These are phyloP conservation scores for Pholis gunnellus DNA, from an alignment of 2,113 vertebrate genomes.

Conservation along the genomic window DNA sequence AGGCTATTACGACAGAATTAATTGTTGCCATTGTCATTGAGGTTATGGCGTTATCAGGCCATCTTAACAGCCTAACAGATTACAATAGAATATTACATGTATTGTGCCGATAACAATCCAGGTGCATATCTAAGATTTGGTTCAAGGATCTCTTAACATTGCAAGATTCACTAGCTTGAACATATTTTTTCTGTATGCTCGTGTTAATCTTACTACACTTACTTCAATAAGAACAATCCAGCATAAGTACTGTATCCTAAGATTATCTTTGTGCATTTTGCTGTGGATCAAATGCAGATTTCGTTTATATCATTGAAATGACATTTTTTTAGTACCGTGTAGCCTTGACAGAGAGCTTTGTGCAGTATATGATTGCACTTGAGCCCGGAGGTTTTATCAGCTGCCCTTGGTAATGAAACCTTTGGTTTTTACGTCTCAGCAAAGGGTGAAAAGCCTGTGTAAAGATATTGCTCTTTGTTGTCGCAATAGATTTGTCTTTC, in stretches of 20 bases:
- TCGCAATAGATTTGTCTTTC: constrained; percentile 54
- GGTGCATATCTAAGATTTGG: neutral
- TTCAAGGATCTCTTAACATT: neutral
- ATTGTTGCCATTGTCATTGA: neutral
- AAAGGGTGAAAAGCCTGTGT: constrained; percentile 53
- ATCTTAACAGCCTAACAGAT: neutral
- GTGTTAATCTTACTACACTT: neutral
- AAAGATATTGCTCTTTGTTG: constrained; percentile 59
- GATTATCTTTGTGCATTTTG: neutral
- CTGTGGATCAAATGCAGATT: neutral
- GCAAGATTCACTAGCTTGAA: neutral
- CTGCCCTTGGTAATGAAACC: constrained; percentile 58
- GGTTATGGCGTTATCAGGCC: neutral
- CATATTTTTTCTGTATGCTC: neutral
- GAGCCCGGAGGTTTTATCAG: constrained; percentile 62
- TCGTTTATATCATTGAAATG: neutral
- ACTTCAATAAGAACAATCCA: neutral
- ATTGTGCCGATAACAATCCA: neutral
- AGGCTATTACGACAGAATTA: neutral
- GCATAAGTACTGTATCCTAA: neutral
- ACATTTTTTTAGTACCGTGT: neutral
- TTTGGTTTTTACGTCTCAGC: constrained; percentile 39
- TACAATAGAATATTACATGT: neutral
- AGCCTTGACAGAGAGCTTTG: constrained; percentile 28
- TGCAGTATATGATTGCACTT: constrained; percentile 49